Percentiles rank a stretch among this genome's conserved stretches.
Conservation (phyloP, 1,140 invertebrate species). For the Drosophila paulistorum region DNA sequence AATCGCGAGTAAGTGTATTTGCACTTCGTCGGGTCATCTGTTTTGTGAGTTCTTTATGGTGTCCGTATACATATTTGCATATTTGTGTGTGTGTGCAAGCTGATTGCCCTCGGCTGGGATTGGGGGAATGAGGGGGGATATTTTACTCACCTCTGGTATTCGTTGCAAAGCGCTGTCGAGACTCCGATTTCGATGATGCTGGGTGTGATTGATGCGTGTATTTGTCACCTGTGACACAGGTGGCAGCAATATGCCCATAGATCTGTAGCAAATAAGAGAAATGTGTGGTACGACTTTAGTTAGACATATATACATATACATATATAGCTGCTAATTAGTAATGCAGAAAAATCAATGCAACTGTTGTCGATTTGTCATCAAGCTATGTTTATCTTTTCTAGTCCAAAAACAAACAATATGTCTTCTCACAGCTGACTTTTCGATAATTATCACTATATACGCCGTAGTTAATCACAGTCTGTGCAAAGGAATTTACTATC, state of each 20-base stretch:
- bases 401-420: constrained; percentile 12
- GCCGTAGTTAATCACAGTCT: constrained; percentile 42
- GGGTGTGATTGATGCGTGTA: constrained; percentile 84
- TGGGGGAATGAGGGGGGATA: neutral
- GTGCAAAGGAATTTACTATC: neutral
- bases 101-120: neutral
- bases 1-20: too few relatives aligned
- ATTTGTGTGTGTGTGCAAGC: too few relatives aligned
- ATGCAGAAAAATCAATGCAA: constrained; percentile 61
- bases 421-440: neutral
- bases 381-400: constrained; percentile 16
- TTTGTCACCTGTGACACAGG: constrained; percentile 87
- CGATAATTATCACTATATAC: constrained; percentile 5
- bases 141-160: constrained; percentile 89
- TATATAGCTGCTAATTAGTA: constrained; percentile 16
- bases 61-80: too few relatives aligned
- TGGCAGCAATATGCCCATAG: constrained; percentile 90
- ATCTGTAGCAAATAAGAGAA: constrained; percentile 84
- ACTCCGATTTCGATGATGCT: constrained; percentile 94
- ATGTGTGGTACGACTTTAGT: neutral
- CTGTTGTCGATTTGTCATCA: constrained; percentile 21
- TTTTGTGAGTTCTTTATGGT: too few relatives aligned
- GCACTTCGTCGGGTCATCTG: too few relatives aligned
- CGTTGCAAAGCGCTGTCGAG: constrained; percentile 93
- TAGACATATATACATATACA: too few relatives aligned